These are phyloP conservation scores for Zalophus californianus DNA, from an alignment of 2,797 vertebrate species.

Conservation along the genomic window DNA sequence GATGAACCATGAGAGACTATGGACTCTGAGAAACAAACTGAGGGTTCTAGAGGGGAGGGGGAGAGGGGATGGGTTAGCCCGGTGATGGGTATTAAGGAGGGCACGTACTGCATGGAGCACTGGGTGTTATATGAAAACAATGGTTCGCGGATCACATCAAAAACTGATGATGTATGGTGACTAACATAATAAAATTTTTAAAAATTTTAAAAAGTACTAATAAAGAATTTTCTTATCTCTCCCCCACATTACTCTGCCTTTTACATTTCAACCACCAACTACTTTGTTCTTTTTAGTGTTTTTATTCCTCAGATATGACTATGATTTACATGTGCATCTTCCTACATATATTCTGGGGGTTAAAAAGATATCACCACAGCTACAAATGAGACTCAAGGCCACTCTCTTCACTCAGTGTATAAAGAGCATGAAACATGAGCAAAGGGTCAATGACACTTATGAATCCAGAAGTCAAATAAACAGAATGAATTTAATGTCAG, in stretches of 20 bases:
- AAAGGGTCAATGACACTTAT: not conserved
- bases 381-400: conserved; percentile 27
- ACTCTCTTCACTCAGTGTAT: not conserved
- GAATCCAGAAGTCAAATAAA: conserved; percentile 69
- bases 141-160: too few relatives aligned
- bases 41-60: too few relatives aligned
- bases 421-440: conserved; percentile 34
- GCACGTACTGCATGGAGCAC: too few relatives aligned
- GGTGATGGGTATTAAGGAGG: too few relatives aligned
- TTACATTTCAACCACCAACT: not conserved
- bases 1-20: too few relatives aligned
- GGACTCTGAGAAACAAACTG: too few relatives aligned
- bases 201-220: too few relatives aligned
- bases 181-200: too few relatives aligned
- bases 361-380: not conserved
- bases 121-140: too few relatives aligned
- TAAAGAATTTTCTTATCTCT: not conserved
- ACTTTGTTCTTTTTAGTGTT: conserved; percentile 18
- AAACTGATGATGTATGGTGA: too few relatives aligned
- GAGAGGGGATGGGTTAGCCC: too few relatives aligned
- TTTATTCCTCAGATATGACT: conserved; percentile 16
- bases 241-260: not conserved
- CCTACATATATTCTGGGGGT: conserved; percentile 43
- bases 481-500: conserved; percentile 46
- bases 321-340: conserved; percentile 34